A percentile compares a stretch with the other conserved stretches of the same genome.
phyloP scores from a whole-genome alignment of 2,888 invertebrate species.

The Ypsolopha sequella region DNA sequence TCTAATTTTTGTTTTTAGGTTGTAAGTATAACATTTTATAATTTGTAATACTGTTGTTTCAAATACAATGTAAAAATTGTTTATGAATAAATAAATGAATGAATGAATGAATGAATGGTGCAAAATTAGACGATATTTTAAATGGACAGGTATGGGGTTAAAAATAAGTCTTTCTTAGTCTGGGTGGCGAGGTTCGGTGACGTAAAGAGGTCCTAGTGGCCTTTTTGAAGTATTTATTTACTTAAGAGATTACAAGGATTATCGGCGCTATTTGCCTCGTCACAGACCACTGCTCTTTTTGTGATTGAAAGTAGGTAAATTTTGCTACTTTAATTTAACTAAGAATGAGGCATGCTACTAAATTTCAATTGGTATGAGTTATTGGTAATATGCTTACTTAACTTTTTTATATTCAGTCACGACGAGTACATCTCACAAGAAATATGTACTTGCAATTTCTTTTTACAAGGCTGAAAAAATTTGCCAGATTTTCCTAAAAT shows the following conservation, averaged over 20 bases:
- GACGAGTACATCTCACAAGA: too few species aligned
- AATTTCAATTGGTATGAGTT: constrained; percentile 5
- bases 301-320: constrained; percentile 9
- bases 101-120: too few species aligned
- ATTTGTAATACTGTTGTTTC: too few species aligned
- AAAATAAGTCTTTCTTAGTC: not conserved
- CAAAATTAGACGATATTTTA: constrained; percentile 24
- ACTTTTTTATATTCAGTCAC: too few species aligned
- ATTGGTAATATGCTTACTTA: too few species aligned
- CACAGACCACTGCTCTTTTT: constrained; percentile 15
- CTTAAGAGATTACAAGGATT: constrained; percentile 59
- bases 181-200: constrained; percentile 35
- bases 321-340: not conserved
- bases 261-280: constrained; percentile 26
- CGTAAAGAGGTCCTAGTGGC: constrained; percentile 30
- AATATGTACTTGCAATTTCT: too few species aligned
- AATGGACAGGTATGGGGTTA: constrained; percentile 1
- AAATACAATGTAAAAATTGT: too few species aligned
- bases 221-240: constrained; percentile 45
- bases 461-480: too few species aligned
- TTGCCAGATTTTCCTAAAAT: too few species aligned
- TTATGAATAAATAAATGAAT: too few species aligned
- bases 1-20: too few species aligned
- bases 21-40: too few species aligned
- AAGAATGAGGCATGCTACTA: not conserved